Evolutionary conservation across 2,797 vertebrate species (phyloP).

Genomic region (Clarias fuscus): DNA sequence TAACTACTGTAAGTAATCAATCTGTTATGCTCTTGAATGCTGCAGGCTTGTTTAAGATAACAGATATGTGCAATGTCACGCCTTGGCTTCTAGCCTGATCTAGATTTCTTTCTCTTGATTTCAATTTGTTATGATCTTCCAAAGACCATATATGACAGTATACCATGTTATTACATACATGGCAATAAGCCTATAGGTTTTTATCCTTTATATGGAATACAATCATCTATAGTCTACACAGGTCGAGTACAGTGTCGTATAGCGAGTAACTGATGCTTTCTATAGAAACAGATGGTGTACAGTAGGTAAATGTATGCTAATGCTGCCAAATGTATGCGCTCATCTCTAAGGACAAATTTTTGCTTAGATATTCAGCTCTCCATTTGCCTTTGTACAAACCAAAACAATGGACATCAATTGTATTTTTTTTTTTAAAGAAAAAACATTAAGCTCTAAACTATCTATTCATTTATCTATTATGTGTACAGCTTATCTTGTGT

Average conservation of each 20-base stretch:
- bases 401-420: neutral
- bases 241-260: too few relatives aligned
- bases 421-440: neutral
- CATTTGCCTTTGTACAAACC: neutral
- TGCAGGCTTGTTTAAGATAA: neutral
- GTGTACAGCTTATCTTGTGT: too few relatives aligned
- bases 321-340: neutral
- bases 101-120: neutral
- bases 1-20: conserved; percentile 20
- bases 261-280: neutral
- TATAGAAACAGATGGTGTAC: neutral
- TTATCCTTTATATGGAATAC: neutral
- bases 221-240: neutral
- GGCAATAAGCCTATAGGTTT: neutral
- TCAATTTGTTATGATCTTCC: too few relatives aligned
- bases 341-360: neutral
- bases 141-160: neutral
- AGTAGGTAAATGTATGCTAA: conserved; percentile 16
- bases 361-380: neutral
- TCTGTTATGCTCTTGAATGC: neutral
- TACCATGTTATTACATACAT: neutral
- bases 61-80: conserved; percentile 19
- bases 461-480: too few relatives aligned
- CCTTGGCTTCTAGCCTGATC: conserved; percentile 2
- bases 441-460: too few relatives aligned